Percentiles rank a stretch among this genome's conserved stretches.
phyloP scores from a whole-genome alignment of 2,797 vertebrate genomes.

The Tiaroga cobitis region DNA sequence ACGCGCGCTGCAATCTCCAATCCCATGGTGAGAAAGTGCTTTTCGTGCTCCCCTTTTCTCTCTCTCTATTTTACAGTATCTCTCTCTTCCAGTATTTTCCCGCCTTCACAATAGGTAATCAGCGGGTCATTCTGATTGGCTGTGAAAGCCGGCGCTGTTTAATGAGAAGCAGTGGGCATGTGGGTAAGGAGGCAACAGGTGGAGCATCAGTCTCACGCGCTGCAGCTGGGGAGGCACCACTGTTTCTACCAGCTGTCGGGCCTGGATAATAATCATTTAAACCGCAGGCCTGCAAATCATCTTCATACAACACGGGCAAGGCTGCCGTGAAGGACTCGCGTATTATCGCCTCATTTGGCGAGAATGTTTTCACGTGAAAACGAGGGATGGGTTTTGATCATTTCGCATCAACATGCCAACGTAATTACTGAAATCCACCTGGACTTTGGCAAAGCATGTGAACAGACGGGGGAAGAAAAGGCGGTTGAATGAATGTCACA shows the following conservation, averaged over 20 bases:
- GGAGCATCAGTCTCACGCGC: slow-evolving; percentile 71
- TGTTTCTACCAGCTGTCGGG: slow-evolving; percentile 74
- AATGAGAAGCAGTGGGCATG: slow-evolving; percentile 70
- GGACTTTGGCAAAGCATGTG: slow-evolving; percentile 61
- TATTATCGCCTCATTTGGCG: slow-evolving; percentile 19
- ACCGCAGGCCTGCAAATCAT: slow-evolving; percentile 47
- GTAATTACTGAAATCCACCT: slow-evolving; percentile 71
- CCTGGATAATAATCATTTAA: slow-evolving; percentile 50
- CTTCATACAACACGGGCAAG: slow-evolving; percentile 11
- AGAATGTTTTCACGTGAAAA: slow-evolving; percentile 25
- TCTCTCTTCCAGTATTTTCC: slow-evolving; percentile 18
- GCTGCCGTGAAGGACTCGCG: slow-evolving; percentile 35
- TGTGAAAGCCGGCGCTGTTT: slow-evolving; percentile 72
- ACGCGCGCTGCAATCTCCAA: slow-evolving; percentile 71
- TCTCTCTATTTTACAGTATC: slow-evolving; percentile 54
- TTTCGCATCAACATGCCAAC: slow-evolving; percentile 53
- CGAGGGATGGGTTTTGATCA: slow-evolving; percentile 54
- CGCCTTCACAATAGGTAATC: slow-evolving; percentile 72
- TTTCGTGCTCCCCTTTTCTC: neutral
- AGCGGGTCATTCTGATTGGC: slow-evolving; percentile 73
- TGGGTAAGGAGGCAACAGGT: slow-evolving; percentile 77
- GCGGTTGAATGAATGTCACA: slow-evolving; percentile 65
- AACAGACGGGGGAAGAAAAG: slow-evolving; percentile 44
- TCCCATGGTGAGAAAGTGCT: slow-evolving; percentile 54
- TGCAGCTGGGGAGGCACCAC: slow-evolving; percentile 72